Base-by-base conservation (phyloP, 1,140 invertebrate species). In the Brachionus rotundiformis region DNA sequence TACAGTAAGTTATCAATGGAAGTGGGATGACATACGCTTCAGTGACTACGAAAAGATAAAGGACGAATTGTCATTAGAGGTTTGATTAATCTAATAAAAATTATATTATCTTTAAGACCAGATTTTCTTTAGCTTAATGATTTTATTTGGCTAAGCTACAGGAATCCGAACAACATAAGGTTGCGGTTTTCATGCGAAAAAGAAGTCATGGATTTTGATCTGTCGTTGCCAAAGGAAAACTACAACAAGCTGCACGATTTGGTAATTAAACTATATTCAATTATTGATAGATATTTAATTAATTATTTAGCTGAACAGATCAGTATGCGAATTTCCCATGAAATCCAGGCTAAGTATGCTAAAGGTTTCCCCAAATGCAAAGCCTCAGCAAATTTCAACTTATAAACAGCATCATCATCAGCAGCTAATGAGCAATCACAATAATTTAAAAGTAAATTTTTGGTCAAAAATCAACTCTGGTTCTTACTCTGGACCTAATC, bases 331-430 rank as follows among this genome's bases (percentile, higher is more conserved):
- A 23, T 73, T 73, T 10, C 68, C 68, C 11, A 44, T 73, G 68
- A 73, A 73, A 47, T 73, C 68, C 4, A 73, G 41, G 25, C 8
- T 73, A 39, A 41, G 68, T 4, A n/a, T 8, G 25, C 23, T 79
- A 11, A 79, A 79, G 36, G 16, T 79, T 11, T 29, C 16, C n/a
- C 76, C 76, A 13, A 79, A 41, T n/a, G 47, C 47, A 41, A 79
- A 59, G 27, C n/a, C 25, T 13, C 76, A 54, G 8, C 76, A 59
- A 36, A 79, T 54, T 25, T 7, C 19, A 47, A 44, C 4, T 4
- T 73, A 73, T 19, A 73, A 79, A 59, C 76, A 79, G 19, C 16
- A 79, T 79, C 76, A 79, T 36, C 47, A 54, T 25, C 76, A 79
- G 29, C 76, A 79, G 16, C 76, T 59, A 59, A n/a, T 27, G 29